Conservation (phyloP, 1,140 invertebrate species). For the Drosophila burlai region DNA sequence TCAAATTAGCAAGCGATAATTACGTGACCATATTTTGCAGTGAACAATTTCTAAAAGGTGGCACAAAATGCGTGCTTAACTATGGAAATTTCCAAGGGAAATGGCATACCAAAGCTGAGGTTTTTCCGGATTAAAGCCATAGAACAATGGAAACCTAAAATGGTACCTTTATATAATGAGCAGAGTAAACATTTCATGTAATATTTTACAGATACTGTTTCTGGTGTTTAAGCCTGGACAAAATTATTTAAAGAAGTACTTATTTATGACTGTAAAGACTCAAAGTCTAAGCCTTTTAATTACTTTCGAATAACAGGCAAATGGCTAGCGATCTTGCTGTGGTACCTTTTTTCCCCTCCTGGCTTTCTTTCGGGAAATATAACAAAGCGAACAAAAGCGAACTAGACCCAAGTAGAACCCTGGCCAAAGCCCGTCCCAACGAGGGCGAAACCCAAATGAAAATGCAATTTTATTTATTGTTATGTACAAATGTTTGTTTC, state of each 20-base stretch:
- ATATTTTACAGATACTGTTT: too few species aligned
- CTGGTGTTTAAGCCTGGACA: not conserved
- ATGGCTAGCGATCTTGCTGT: constrained; percentile 46
- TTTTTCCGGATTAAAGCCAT: constrained; percentile 1
- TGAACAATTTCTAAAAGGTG: not conserved
- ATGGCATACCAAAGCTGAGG: constrained; percentile 3
- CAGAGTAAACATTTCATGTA: not conserved
- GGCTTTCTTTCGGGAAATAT: constrained; percentile 18
- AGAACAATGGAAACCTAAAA: not conserved
- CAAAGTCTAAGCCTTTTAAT: constrained; percentile 71
- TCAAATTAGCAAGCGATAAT: constrained; percentile 37
- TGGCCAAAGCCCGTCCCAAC: constrained; percentile 30
- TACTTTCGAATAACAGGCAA: constrained; percentile 78
- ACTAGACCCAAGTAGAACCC: constrained; percentile 35
- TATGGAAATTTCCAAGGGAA: not conserved
- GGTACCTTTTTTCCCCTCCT: constrained; percentile 41
- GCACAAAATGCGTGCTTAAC: not conserved
- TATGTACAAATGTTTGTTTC: constrained; percentile 69
- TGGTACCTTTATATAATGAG: not conserved
- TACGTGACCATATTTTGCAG: constrained; percentile 19
- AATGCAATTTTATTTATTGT: constrained; percentile 85
- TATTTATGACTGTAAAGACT: constrained; percentile 7
- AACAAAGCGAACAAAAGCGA: constrained; percentile 22
- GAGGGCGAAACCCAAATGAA: constrained; percentile 57
- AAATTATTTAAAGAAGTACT: not conserved